These are phyloP conservation scores for Neodiprion fabricii DNA, from an alignment of 1,140 invertebrate genomes.

Conservation along the genomic window DNA sequence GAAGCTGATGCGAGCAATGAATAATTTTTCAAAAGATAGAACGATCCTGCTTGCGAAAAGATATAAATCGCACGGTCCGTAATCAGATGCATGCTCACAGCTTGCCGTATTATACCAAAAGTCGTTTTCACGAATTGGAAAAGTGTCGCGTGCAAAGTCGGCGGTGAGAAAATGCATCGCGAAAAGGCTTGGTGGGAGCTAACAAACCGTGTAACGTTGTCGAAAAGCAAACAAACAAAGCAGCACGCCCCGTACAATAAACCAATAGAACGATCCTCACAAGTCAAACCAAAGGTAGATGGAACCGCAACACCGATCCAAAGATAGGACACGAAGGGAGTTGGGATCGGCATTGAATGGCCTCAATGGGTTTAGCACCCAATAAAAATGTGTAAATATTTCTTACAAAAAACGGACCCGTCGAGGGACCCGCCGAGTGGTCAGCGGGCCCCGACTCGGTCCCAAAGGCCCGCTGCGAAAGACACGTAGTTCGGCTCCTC, in stretches of 20 bases:
- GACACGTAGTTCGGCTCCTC: neutral
- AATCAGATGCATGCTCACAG: too few relatives aligned
- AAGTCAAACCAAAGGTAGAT: constrained; percentile 13
- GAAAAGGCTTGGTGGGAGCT: constrained; percentile 17
- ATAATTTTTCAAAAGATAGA: too few relatives aligned
- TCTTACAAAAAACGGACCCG: constrained; percentile 40
- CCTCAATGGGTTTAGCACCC: constrained; percentile 49
- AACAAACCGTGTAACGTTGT: neutral
- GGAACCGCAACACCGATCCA: constrained; percentile 26
- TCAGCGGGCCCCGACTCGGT: neutral
- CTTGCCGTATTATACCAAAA: constrained; percentile 29
- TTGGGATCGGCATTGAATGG: constrained; percentile 26
- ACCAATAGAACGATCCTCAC: constrained; percentile 16
- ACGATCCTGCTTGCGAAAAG: too few relatives aligned
- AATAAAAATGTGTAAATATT: constrained; percentile 57
- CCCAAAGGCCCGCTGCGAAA: constrained; percentile 11
- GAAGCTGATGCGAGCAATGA: too few relatives aligned
- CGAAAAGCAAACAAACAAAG: neutral
- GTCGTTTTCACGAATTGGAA: constrained; percentile 27
- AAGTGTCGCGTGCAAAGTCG: constrained; percentile 24
- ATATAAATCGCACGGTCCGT: too few relatives aligned
- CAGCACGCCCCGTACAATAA: constrained; percentile 28
- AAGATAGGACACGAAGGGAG: constrained; percentile 23
- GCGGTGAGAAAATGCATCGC: too few relatives aligned
- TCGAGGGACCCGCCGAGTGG: constrained; percentile 4